Evolutionary conservation across 2,888 invertebrate genomes (phyloP), one percentile per base, ranked within the genome.

Genomic region (Dyspetes luteomarginatus): DNA sequence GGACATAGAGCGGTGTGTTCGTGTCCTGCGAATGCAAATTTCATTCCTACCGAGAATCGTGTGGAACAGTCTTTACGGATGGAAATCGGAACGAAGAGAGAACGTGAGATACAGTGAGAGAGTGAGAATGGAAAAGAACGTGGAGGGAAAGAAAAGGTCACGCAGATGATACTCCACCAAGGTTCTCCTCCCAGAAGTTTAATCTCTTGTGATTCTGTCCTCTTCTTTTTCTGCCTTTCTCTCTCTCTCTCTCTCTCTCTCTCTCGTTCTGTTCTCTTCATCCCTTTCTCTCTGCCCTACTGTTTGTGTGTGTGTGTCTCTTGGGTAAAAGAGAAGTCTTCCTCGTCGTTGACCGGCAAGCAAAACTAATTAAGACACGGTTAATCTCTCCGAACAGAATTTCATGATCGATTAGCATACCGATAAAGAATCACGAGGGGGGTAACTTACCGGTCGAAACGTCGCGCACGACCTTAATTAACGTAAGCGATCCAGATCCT

Each of bases 341-440:
- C 58, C 73, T 77, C 69, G 81, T 83, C 85, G 84, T 81, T 55
- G 79, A 64, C 78, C 82, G 73, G 81, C 82, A 87, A 83, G 86
- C 85, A 86, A 89, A 89, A 88, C 88, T 88, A 90, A 90, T 90
- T 90, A 90, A 90, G 89, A 89, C 88, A 87, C 88, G 88, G 90
- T 90, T 90, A 89, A 88, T 87, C 86, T 86, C 83, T 83, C 86
- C 84, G 85, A 78, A 81, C 85, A 86, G 85, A 87, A 86, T 85
- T 87, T 88, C 89, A 88, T 88, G 88, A 89, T 90, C 90, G 89
- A 90, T 90, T 89, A 90, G 84, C 86, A 84, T 79, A 71, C 73
- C 85, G 89, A 90, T 90, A 89, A 89, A 86, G 84, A 86, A 89
- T 89, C 87, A 78, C 72, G 74, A 64, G 82, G 72, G 84, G 80